Base-by-base conservation (phyloP, 1,140 invertebrate species). In the Aphelinus certus region DNA sequence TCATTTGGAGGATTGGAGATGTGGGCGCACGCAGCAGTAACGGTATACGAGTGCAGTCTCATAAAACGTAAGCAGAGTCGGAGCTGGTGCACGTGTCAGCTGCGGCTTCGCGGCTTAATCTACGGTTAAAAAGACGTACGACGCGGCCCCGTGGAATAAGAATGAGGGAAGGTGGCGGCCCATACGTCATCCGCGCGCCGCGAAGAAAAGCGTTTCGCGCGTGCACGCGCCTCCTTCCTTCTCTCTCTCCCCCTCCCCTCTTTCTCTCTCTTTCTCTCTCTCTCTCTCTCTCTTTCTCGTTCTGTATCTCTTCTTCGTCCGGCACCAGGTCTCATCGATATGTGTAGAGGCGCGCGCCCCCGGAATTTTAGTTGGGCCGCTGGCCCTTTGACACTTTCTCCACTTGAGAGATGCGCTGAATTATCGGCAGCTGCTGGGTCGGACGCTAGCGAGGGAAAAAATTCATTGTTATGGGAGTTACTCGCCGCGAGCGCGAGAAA, bases 351-450 rank as follows among this genome's bases (percentile, higher is more conserved):
- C 81, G 85, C 83, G 83, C 85, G 81, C 75, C 77, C 73, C 69
- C 78, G 86, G 86, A 87, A 87, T 87, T 86, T 87, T 86, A 87
- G 86, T 87, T 87, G 84, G 82, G 82, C 47, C 53, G n/a, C 62
- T 26, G 64, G 51, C 66, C 4, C 66, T 58, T 75, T 75, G 66
- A 75, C 73, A 75, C 73, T 75, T 69, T 70, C 47, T 47, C 55
- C 57, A 10, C 57, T 42, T 5, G 5, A 47, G 45, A 53, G 68
- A 70, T 53, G 67, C 47, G 67, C 55, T 65, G 61, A 69, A 64
- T 70, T 65, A 64, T 63, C 43, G 26, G 42, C 7, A 10, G 57
- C 67, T 57, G 26, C 26, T 26, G 26, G 26, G 26, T 26, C 26
- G 26, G 26, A 26, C 26, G 26, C 26, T 26, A 26, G 26, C 26